These are phyloP conservation scores for Vesta saturnalis DNA, from an alignment of 2,888 invertebrate species.

Conservation along the genomic window DNA sequence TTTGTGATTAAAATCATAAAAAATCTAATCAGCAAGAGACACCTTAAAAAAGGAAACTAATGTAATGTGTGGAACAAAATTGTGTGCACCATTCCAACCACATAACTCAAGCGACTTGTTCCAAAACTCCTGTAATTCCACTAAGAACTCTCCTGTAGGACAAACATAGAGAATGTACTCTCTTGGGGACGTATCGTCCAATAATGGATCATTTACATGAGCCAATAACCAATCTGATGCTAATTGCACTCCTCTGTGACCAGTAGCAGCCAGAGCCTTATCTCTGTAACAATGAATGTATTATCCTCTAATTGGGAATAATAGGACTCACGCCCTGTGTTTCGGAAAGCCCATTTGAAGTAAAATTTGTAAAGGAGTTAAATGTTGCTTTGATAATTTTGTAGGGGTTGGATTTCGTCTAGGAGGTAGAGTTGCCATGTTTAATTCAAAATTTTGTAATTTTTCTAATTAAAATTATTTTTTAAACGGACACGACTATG, in stretches of 20 bases:
- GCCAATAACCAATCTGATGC: slow-evolving; percentile 92
- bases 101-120: slow-evolving; percentile 76
- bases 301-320: slow-evolving; percentile 14
- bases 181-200: slow-evolving; percentile 80
- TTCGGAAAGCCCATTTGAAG: slow-evolving; percentile 90
- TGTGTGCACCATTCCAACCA: slow-evolving; percentile 92
- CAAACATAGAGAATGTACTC: slow-evolving; percentile 91
- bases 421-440: slow-evolving; percentile 81
- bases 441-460: slow-evolving; percentile 40
- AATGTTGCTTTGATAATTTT: slow-evolving; percentile 76
- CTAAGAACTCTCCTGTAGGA: slow-evolving; percentile 79
- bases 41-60: slow-evolving; percentile 90
- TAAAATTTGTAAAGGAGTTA: slow-evolving; percentile 82
- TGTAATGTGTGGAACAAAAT: slow-evolving; percentile 90
- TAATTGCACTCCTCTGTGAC: slow-evolving; percentile 85
- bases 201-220: slow-evolving; percentile 84
- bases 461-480: no score
- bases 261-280: slow-evolving; percentile 90
- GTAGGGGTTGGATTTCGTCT: slow-evolving; percentile 79
- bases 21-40: not conserved
- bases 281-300: slow-evolving; percentile 67
- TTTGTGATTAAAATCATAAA: not conserved
- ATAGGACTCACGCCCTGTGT: slow-evolving; percentile 82
- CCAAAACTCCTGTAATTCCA: slow-evolving; percentile 81
- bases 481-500: no score